Conservation (phyloP, 2,797 vertebrate genomes). For the Clangula hyemalis region DNA sequence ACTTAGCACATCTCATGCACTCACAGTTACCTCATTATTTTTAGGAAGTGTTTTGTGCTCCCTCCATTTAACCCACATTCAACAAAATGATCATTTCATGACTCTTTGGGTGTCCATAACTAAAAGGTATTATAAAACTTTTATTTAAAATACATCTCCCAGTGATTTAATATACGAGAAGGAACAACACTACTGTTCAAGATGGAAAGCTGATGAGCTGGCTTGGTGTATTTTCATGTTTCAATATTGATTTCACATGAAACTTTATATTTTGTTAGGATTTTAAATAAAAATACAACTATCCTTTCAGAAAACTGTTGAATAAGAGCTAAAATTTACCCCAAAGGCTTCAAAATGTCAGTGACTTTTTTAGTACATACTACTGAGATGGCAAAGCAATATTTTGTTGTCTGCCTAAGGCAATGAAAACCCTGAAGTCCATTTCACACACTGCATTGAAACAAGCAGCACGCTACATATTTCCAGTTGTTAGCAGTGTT, state of each 20-base stretch:
- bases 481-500: not conserved
- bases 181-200: not conserved
- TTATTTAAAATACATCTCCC: not conserved
- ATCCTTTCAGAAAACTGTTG: not conserved
- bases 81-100: not conserved
- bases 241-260: not conserved
- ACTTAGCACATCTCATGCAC: not conserved
- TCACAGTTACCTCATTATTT: not conserved
- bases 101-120: not conserved
- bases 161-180: not conserved
- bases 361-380: not conserved
- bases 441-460: not conserved
- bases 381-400: not conserved
- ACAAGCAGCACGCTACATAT: not conserved
- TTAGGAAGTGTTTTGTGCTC: not conserved
- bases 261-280: not conserved
- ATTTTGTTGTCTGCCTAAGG: slow-evolving; percentile 9
- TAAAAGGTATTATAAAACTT: not conserved
- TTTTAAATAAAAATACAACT: not conserved
- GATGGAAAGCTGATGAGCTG: not conserved
- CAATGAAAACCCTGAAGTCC: not conserved
- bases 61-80: not conserved
- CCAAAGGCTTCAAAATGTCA: not conserved
- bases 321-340: not conserved
- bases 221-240: not conserved